Conservation (phyloP, 2,113 vertebrate genomes). For the Geococcyx californianus region DNA sequence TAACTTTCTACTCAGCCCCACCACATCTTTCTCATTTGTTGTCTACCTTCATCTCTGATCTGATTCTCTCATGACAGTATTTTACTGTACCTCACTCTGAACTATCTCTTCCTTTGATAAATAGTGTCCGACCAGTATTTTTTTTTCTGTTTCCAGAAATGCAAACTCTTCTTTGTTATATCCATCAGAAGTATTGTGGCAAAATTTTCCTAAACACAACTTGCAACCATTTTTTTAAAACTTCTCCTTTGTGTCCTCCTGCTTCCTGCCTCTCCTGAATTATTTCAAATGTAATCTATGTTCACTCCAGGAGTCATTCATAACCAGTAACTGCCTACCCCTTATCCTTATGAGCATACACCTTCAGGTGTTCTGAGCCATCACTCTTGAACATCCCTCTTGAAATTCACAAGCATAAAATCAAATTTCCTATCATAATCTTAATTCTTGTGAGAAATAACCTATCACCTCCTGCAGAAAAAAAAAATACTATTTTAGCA, state of each 20-base stretch:
- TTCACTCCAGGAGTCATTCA: neutral
- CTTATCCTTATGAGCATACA: neutral
- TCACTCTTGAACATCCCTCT: neutral
- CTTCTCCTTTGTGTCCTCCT: neutral
- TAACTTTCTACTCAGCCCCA: neutral
- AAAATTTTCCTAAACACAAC: neutral
- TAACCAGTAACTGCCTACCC: neutral
- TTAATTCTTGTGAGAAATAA: neutral
- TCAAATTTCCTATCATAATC: neutral
- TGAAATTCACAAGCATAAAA: neutral
- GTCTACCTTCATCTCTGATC: neutral
- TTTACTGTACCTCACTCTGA: neutral
- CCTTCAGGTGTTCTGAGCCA: neutral
- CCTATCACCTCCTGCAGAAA: neutral
- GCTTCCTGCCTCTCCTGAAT: neutral
- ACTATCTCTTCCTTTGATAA: neutral
- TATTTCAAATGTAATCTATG: neutral
- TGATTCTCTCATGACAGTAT: neutral
- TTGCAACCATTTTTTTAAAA: neutral
- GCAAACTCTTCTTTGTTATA: neutral
- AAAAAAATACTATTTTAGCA: neutral
- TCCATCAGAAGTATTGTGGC: neutral
- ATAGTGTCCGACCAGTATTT: neutral
- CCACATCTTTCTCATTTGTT: neutral
- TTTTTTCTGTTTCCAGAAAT: neutral